phyloP scores from a whole-genome alignment of 2,797 vertebrate genomes.

The Lacerta viridis region DNA sequence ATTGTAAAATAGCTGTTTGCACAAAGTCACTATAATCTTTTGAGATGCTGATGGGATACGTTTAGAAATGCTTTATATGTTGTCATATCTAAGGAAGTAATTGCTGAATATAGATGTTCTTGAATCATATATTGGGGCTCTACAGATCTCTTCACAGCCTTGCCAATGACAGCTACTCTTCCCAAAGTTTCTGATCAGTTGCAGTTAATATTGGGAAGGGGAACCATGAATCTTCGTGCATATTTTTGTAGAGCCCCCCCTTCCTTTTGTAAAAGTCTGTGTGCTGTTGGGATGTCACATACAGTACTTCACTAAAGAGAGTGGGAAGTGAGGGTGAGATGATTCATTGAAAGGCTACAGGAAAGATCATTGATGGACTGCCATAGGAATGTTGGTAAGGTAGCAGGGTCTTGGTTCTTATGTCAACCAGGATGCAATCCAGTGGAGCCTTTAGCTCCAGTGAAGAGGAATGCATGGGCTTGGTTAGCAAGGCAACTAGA shows the following conservation, averaged over 20 bases:
- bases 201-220: not conserved
- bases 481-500: not conserved
- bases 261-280: not conserved
- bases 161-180: not conserved
- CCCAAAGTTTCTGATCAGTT: not conserved
- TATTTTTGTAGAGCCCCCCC: not conserved
- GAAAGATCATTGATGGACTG: not conserved
- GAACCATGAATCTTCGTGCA: not conserved
- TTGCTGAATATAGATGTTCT: not conserved
- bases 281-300: not conserved
- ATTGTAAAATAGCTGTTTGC: slow-evolving; percentile 13
- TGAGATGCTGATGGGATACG: not conserved
- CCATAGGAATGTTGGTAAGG: not conserved
- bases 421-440: not conserved
- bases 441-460: not conserved
- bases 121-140: not conserved
- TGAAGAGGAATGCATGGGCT: not conserved
- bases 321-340: too few relatives aligned
- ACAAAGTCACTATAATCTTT: not conserved
- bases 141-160: not conserved
- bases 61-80: not conserved
- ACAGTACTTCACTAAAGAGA: not conserved
- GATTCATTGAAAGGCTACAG: not conserved
- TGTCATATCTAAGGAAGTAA: not conserved
- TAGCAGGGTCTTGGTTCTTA: not conserved